A percentile compares a stretch with the other conserved stretches of the same genome.
Evolutionary conservation across 2,797 vertebrate species (phyloP).

Genomic region (Corythornis leucogaster): DNA sequence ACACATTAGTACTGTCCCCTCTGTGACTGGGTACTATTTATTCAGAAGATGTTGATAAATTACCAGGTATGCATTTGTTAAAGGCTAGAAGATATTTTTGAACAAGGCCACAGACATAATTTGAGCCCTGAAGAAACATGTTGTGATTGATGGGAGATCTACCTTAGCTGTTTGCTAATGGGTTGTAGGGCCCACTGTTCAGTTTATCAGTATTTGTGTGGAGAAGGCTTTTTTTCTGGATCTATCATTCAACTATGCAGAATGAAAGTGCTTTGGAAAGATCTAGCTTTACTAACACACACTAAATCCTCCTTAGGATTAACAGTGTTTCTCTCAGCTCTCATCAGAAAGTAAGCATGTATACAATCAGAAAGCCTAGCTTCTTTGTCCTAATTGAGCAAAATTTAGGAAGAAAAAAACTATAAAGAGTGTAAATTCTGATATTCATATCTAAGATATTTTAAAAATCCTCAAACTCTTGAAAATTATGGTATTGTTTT

Average conservation of each 20-base stretch:
- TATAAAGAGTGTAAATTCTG: neutral
- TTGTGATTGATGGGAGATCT: neutral
- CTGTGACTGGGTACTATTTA: neutral
- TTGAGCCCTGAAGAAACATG: neutral
- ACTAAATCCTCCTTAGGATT: neutral
- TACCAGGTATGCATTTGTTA: neutral
- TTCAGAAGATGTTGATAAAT: neutral
- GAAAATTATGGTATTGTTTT: neutral
- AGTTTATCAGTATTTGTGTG: neutral
- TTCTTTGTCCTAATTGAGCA: neutral
- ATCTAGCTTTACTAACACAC: neutral
- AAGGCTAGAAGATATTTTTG: neutral
- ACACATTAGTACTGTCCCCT: neutral
- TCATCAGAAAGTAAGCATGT: neutral
- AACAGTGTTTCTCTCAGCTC: neutral
- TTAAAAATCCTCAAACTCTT: neutral
- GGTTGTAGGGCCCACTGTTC: neutral
- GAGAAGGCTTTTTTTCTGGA: neutral
- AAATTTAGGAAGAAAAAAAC: neutral
- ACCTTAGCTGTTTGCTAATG: neutral
- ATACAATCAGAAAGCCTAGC: neutral
- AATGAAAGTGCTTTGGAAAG: neutral
- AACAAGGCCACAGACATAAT: neutral
- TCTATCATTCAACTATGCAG: neutral
- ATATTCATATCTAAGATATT: neutral